Evolutionary conservation across 2,113 vertebrate species (phyloP).

Genomic region (Erpornis zantholeuca): DNA sequence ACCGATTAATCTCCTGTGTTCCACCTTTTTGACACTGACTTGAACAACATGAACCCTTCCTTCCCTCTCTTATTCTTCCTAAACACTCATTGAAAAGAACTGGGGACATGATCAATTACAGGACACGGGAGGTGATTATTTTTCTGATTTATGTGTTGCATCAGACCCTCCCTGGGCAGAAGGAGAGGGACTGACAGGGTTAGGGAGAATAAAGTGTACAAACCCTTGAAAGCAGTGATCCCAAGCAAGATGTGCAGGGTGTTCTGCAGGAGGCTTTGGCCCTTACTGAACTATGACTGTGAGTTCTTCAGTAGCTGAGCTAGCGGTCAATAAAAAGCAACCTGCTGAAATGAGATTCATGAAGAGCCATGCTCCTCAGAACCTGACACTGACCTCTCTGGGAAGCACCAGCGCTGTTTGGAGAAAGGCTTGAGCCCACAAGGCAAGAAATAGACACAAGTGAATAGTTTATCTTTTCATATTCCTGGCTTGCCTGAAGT

Average conservation of each 20-base stretch:
- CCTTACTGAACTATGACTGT: slow-evolving; percentile 1
- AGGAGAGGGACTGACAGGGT: not conserved
- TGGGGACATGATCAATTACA: not conserved
- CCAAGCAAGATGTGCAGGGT: not conserved
- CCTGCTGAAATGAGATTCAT: slow-evolving; percentile 38
- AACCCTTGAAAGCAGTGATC: not conserved
- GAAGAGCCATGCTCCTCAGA: not conserved
- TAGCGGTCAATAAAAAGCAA: not conserved
- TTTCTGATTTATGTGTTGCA: not conserved
- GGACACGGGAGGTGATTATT: not conserved
- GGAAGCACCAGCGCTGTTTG: not conserved
- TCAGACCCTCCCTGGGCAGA: not conserved
- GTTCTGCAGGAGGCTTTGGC: not conserved
- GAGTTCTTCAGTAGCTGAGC: not conserved
- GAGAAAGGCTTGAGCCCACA: not conserved
- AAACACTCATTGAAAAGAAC: not conserved
- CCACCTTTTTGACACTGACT: not conserved
- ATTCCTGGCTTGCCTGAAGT: not conserved
- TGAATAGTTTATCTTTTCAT: not conserved
- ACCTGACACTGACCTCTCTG: not conserved
- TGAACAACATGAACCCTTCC: not conserved
- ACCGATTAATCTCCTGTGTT: not conserved
- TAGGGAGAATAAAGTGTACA: not conserved
- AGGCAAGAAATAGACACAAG: not conserved
- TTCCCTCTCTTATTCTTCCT: not conserved